These are phyloP conservation scores for Lateolabrax maculatus DNA, from an alignment of 2,797 vertebrate species.

Conservation along the genomic window DNA sequence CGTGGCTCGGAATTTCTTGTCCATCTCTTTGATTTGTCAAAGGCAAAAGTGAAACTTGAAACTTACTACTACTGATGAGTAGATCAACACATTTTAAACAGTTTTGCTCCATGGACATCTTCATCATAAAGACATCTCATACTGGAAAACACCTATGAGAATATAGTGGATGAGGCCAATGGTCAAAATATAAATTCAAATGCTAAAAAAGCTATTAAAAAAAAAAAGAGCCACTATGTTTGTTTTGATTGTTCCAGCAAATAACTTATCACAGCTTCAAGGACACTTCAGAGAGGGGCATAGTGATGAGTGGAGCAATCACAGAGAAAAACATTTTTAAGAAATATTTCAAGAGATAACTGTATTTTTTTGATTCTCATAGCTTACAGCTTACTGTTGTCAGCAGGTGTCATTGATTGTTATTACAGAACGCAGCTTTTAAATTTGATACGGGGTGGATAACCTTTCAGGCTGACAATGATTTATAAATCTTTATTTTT, in stretches of 20 bases:
- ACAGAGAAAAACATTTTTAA: not conserved
- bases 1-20: slow-evolving; percentile 32
- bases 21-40: slow-evolving; percentile 39
- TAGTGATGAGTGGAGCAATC: not conserved
- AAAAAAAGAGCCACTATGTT: not conserved
- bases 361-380: slow-evolving; percentile 4
- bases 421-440: slow-evolving; percentile 28
- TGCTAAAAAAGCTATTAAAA: not conserved
- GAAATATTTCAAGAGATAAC: slow-evolving; percentile 21
- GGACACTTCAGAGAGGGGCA: slow-evolving; percentile 20
- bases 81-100: not conserved
- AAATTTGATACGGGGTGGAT: slow-evolving; percentile 1
- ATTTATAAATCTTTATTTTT: slow-evolving; percentile 30
- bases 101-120: not conserved
- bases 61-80: slow-evolving; percentile 20
- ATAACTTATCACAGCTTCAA: slow-evolving; percentile 17
- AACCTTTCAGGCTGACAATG: slow-evolving; percentile 27
- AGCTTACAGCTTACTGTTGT: slow-evolving; percentile 9
- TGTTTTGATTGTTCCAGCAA: slow-evolving; percentile 6
- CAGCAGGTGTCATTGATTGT: slow-evolving; percentile 30
- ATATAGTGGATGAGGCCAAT: not conserved
- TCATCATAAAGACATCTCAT: not conserved
- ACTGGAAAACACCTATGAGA: not conserved
- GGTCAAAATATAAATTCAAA: not conserved
- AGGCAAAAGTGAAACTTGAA: slow-evolving; percentile 14